These are phyloP conservation scores for Jordanella pulchra DNA, from an alignment of 2,797 vertebrate genomes.

Conservation along the genomic window DNA sequence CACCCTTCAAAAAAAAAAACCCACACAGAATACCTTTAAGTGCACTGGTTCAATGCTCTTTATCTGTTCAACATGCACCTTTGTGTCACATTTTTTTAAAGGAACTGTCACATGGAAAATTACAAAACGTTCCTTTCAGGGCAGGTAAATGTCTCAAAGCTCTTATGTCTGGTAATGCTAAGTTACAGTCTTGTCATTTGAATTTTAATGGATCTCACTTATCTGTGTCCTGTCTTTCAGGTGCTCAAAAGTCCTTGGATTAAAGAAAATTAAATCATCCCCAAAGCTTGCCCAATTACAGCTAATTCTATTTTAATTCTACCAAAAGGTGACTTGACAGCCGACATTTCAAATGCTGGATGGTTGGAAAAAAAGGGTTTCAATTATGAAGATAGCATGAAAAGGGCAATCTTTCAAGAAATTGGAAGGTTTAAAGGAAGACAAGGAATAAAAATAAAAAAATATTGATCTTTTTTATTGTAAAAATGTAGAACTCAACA, in stretches of 20 bases:
- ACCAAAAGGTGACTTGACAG: conserved; percentile 75
- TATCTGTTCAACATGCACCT: conserved; percentile 15
- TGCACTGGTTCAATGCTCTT: conserved; percentile 11
- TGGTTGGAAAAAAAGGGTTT: conserved; percentile 55
- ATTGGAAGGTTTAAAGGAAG: conserved; percentile 10
- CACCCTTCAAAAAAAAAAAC: neutral
- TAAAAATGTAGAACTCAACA: too few relatives aligned
- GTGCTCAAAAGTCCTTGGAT: conserved; percentile 73
- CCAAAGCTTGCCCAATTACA: conserved; percentile 76
- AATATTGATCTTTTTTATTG: neutral
- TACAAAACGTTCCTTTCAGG: conserved; percentile 60
- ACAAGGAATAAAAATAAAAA: neutral
- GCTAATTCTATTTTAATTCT: conserved; percentile 79
- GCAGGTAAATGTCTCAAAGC: conserved; percentile 67
- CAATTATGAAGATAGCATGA: conserved; percentile 60
- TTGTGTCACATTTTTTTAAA: conserved; percentile 62
- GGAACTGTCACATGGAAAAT: conserved; percentile 63
- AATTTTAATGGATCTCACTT: conserved; percentile 78
- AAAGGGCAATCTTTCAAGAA: conserved; percentile 43
- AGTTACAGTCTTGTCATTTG: conserved; percentile 59
- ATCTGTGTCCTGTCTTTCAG: conserved; percentile 76
- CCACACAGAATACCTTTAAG: neutral
- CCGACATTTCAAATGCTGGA: conserved; percentile 57
- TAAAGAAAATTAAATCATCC: conserved; percentile 79
- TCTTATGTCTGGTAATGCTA: conserved; percentile 74